Evolutionary conservation across 2,113 vertebrate species (phyloP).

Genomic region (Chamaetylas fuelleborni): DNA sequence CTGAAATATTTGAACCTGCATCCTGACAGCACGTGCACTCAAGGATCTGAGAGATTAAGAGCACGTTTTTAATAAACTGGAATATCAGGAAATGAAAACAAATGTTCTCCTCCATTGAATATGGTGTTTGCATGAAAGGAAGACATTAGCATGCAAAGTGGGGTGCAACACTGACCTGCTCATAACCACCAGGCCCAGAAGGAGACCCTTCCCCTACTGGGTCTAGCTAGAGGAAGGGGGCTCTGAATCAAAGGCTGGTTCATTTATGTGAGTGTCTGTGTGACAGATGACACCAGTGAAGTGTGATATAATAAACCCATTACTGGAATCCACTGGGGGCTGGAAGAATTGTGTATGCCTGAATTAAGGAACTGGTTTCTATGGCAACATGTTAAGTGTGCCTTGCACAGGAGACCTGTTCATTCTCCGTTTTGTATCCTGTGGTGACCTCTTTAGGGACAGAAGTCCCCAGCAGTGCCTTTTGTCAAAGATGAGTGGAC

Average conservation of each 20-base stretch:
- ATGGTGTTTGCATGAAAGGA: background rate
- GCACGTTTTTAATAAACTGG: conserved; percentile 35
- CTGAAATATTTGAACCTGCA: background rate
- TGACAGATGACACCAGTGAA: conserved; percentile 69
- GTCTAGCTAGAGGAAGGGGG: background rate
- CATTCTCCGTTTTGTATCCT: conserved; percentile 11
- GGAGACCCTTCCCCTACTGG: background rate
- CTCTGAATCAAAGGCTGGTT: conserved; percentile 33
- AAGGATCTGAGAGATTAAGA: conserved; percentile 14
- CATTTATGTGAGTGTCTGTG: conserved; percentile 42
- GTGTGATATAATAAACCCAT: conserved; percentile 70
- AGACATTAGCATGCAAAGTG: background rate
- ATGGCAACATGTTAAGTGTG: conserved; percentile 60
- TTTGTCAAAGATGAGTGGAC: conserved; percentile 36
- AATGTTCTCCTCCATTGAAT: background rate
- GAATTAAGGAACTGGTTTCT: conserved; percentile 65
- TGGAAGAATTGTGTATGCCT: conserved; percentile 55
- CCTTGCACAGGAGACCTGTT: conserved; percentile 50
- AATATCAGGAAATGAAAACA: conserved; percentile 39
- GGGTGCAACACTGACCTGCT: background rate
- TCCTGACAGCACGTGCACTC: background rate
- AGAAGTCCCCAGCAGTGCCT: conserved; percentile 33
- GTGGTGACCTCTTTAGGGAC: conserved; percentile 55
- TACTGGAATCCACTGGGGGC: conserved; percentile 67
- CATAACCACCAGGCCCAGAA: background rate